Conservation (phyloP, 2,113 vertebrate genomes). For the Brevimyrus niger region DNA sequence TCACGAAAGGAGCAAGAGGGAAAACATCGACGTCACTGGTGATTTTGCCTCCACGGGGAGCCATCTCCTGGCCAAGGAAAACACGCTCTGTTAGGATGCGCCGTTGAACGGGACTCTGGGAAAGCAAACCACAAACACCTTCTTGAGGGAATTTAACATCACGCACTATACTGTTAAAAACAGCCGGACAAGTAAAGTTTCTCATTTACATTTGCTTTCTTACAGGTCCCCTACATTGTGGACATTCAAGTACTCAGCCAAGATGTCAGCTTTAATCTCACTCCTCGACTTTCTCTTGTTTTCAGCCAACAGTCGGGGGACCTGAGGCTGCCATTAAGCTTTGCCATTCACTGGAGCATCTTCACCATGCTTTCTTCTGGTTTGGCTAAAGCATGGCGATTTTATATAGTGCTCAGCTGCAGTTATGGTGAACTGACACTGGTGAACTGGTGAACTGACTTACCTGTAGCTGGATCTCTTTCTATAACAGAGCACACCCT, state of each 20-base stretch:
- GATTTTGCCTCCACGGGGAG: constrained; percentile 3
- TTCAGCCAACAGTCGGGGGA: background rate
- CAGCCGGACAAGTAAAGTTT: background rate
- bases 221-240: background rate
- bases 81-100: background rate
- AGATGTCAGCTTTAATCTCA: background rate
- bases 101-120: background rate
- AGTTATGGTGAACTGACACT: background rate
- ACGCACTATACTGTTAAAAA: background rate
- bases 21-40: background rate
- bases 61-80: background rate
- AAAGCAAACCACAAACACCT: background rate
- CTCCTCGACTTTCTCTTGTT: background rate
- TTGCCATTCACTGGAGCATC: background rate
- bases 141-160: background rate
- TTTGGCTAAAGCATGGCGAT: background rate
- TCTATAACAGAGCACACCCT: background rate
- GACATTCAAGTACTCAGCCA: background rate
- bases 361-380: background rate
- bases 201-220: background rate
- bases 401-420: background rate
- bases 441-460: background rate
- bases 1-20: background rate
- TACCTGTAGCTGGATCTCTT: background rate
- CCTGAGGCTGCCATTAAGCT: background rate